These are phyloP conservation scores for Taenioides sp. DNA, from an alignment of 2,797 vertebrate genomes.

Conservation along the genomic window DNA sequence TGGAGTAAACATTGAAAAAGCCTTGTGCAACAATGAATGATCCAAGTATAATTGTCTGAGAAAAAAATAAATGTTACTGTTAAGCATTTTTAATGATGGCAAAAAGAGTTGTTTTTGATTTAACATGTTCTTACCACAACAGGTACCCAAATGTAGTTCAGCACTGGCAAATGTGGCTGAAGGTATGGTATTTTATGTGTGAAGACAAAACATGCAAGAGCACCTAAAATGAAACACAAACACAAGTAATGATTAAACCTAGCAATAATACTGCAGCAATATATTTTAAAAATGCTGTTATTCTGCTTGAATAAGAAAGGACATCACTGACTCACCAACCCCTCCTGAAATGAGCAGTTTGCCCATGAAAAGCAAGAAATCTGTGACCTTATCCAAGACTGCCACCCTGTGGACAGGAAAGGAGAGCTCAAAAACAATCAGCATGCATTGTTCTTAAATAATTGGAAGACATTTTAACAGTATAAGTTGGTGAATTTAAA, in stretches of 20 bases:
- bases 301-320: background rate
- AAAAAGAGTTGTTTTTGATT: background rate
- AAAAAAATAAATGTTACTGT: conserved; percentile 7
- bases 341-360: conserved; percentile 91
- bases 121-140: conserved; percentile 84
- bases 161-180: conserved; percentile 81
- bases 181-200: conserved; percentile 84
- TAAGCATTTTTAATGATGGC: background rate
- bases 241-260: background rate
- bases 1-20: conserved; percentile 96
- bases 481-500: too few species aligned
- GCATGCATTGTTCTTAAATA: background rate
- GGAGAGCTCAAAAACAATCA: conserved; percentile 20
- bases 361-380: conserved; percentile 92
- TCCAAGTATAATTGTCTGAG: conserved; percentile 90
- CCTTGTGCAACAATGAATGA: conserved; percentile 93
- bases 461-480: background rate
- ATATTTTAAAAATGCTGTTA: background rate
- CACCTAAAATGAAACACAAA: conserved; percentile 74
- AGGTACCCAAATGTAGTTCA: conserved; percentile 96
- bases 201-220: conserved; percentile 93
- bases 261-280: background rate
- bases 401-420: conserved; percentile 79
- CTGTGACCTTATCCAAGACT: conserved; percentile 92
- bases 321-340: conserved; percentile 84